Percentiles rank a stretch among this genome's conserved stretches.
Conservation (phyloP, 2,113 vertebrate genomes). For the Chunga burmeisteri region DNA sequence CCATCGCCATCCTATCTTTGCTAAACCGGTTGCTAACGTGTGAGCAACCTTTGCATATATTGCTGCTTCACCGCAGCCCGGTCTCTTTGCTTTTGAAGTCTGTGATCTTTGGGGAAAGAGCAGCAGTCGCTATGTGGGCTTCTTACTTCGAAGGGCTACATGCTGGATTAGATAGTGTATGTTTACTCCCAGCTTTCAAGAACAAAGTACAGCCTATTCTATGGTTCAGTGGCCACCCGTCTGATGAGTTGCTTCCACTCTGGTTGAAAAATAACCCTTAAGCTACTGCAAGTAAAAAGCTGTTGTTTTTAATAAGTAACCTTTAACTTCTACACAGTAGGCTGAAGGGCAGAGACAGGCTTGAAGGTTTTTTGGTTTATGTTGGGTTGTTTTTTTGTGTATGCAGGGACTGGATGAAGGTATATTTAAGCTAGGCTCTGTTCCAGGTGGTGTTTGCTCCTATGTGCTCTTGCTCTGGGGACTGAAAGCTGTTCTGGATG, state of each 20-base stretch:
- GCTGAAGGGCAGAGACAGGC: not conserved
- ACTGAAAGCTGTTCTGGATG: not conserved
- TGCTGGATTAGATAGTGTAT: not conserved
- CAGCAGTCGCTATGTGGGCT: not conserved
- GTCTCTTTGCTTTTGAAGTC: not conserved
- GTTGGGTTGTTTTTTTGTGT: not conserved
- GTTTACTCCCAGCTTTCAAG: not conserved
- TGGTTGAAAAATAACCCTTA: slow-evolving; percentile 29
- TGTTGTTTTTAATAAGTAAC: slow-evolving; percentile 19
- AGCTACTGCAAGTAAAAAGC: not conserved
- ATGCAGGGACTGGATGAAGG: not conserved
- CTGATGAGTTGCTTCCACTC: not conserved
- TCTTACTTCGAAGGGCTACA: not conserved
- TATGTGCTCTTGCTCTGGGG: not conserved
- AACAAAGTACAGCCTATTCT: not conserved
- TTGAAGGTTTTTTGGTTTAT: not conserved
- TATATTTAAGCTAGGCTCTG: not conserved
- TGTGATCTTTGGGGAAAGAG: not conserved
- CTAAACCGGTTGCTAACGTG: not conserved
- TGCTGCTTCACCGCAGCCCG: not conserved
- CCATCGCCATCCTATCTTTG: not conserved
- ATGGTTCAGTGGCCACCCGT: not conserved
- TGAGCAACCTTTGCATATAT: not conserved
- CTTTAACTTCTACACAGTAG: not conserved
- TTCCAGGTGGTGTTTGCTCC: not conserved